Base-by-base conservation (phyloP, 2,113 vertebrate genomes). In the Oostethus manadensis region DNA sequence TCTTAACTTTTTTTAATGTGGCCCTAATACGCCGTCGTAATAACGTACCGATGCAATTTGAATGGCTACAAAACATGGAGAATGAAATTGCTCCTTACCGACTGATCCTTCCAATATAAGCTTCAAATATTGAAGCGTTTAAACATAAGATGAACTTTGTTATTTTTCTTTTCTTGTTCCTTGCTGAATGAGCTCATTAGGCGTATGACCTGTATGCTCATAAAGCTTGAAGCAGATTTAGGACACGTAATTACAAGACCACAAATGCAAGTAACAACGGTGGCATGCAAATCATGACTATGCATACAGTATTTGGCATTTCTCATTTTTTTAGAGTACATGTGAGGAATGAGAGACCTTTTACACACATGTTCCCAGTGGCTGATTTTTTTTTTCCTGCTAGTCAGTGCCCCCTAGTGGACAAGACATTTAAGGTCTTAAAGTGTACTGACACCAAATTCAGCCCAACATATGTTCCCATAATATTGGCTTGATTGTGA, bases 381-480 rank as follows among this genome's bases (percentile, higher is more conserved):
- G 23, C 49, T 51, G 49, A 22, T 29, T 29, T 29, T 4, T 33
- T 29, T 29, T 50, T 50, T 10, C 21, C 22, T 50, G 17, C 50
- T 29, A n/a, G 16, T 33, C 8, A 51, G 50, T 51, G 15, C 50
- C 50, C 50, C 9, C 50, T 51, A 33, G 50, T 51, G 50, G 29
- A 33, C 48, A 49, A 50, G 23, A 16, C 23, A 15, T 16, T 50
- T 14, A 50, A 13, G 23, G 21, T 50, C 23, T 50, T 1, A 33
- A 33, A 33, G 29, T 33, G 8, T 7, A 33, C 29, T 6, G 29
- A 33, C 29, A 33, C 23, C 48, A 50, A 50, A 23, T 23, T 26
- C 48, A 26, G 29, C 2, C 2, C 29, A 33, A 50, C 2, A 50
- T 50, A 26, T 16, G 3, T n/a, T 7, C 23, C 21, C 21, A n/a